Percentiles rank a stretch among this genome's conserved stretches.
Conservation (phyloP, 2,888 invertebrate genomes). For the Hypolimnas misippus region DNA sequence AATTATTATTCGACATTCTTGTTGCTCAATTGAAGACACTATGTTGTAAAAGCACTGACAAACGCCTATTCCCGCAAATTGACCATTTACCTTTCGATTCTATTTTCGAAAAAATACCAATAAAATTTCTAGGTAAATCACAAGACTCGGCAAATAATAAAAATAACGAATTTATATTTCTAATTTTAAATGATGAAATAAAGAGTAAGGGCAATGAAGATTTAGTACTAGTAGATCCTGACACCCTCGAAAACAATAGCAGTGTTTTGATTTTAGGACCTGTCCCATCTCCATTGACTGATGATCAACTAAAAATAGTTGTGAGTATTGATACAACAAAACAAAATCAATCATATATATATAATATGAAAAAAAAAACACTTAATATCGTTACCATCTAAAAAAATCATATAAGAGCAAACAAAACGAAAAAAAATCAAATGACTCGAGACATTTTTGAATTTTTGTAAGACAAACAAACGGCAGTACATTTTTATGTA, state of each 20-base stretch:
- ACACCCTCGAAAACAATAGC: constrained; percentile 69
- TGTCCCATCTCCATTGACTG: constrained; percentile 63
- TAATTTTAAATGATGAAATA: constrained; percentile 75
- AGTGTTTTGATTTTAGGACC: constrained; percentile 73
- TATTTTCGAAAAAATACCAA: constrained; percentile 26
- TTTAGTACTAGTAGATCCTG: constrained; percentile 70
- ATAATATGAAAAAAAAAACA: no score
- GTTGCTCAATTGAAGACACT: constrained; percentile 69
- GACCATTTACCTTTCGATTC: neutral
- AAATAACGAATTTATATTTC: constrained; percentile 67
- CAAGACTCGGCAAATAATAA: constrained; percentile 19
- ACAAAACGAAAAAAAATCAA: no score
- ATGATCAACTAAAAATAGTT: constrained; percentile 65
- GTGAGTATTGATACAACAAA: constrained; percentile 57
- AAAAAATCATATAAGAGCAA: no score
- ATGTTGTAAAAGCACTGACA: constrained; percentile 63
- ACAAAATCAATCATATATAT: no score
- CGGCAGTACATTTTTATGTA: no score
- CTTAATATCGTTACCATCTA: no score
- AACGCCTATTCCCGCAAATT: constrained; percentile 36
- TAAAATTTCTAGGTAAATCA: constrained; percentile 23
- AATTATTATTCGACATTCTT: constrained; percentile 71
- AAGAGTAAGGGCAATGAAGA: constrained; percentile 64
- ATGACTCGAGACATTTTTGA: no score
- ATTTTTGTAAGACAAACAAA: no score